These are phyloP conservation scores for Formica selysi DNA, from an alignment of 1,140 invertebrate genomes.

Conservation along the genomic window DNA sequence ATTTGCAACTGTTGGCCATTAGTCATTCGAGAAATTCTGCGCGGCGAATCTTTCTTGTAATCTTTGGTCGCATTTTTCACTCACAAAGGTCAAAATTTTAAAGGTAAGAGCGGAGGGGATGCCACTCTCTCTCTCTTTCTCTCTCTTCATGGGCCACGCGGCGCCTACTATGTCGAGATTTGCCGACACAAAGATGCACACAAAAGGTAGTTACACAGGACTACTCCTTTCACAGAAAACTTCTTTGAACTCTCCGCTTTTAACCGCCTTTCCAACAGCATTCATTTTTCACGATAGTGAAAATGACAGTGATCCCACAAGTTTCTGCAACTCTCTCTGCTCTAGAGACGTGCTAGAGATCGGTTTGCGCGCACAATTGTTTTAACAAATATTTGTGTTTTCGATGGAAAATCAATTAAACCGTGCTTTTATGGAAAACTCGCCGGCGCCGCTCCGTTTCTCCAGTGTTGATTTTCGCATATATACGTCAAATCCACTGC, in stretches of 20 bases:
- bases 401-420: constrained; percentile 14
- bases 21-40: neutral
- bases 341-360: neutral
- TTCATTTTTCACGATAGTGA: constrained; percentile 63
- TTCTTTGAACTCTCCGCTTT: constrained; percentile 84
- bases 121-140: neutral
- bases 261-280: constrained; percentile 73
- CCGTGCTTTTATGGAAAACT: constrained; percentile 14
- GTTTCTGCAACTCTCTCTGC: constrained; percentile 52
- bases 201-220: constrained; percentile 79
- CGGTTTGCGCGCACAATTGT: neutral
- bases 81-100: constrained; percentile 43
- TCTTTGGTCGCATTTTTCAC: constrained; percentile 45
- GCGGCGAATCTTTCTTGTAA: neutral
- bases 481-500: neutral
- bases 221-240: constrained; percentile 84
- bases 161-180: constrained; percentile 37
- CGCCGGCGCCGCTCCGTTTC: neutral
- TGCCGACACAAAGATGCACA: constrained; percentile 83
- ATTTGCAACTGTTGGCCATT: neutral
- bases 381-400: constrained; percentile 55
- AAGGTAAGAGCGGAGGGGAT: constrained; percentile 19
- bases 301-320: neutral
- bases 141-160: constrained; percentile 20
- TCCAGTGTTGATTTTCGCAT: constrained; percentile 46